Evolutionary conservation across 2,888 invertebrate species (phyloP).

Genomic region (Luperina nickerlii): DNA sequence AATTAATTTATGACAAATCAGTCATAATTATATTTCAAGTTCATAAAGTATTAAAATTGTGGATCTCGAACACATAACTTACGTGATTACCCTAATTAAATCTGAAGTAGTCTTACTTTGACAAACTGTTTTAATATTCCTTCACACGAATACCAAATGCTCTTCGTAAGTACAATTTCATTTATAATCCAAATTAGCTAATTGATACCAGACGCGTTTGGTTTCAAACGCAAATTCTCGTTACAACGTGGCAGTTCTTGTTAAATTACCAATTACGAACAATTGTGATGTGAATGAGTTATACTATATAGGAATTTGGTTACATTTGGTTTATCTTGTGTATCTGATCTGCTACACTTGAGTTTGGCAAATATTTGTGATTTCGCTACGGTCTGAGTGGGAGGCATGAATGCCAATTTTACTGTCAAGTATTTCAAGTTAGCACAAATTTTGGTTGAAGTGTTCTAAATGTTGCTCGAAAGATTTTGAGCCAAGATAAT

Average conservation of each 20-base stretch:
- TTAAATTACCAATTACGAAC: constrained; percentile 12
- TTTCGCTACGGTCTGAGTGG: neutral
- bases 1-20: neutral
- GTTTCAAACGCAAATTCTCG: constrained; percentile 18
- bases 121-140: constrained; percentile 25
- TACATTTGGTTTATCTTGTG: constrained; percentile 35
- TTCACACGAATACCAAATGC: constrained; percentile 9
- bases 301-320: constrained; percentile 10
- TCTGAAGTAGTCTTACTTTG: neutral
- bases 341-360: constrained; percentile 25
- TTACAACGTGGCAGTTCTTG: constrained; percentile 2
- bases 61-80: neutral
- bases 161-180: constrained; percentile 14
- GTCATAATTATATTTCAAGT: no score
- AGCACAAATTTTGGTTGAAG: neutral
- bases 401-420: constrained; percentile 23
- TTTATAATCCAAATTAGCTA: constrained; percentile 43
- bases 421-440: neutral
- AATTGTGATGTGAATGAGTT: constrained; percentile 6
- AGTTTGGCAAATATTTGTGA: constrained; percentile 33
- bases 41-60: neutral
- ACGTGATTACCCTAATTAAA: constrained; percentile 20
- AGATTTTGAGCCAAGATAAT: neutral
- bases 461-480: neutral
- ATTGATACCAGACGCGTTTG: constrained; percentile 31